Evolutionary conservation across 1,140 invertebrate genomes (phyloP).

Genomic region (Heliothis virescens): DNA sequence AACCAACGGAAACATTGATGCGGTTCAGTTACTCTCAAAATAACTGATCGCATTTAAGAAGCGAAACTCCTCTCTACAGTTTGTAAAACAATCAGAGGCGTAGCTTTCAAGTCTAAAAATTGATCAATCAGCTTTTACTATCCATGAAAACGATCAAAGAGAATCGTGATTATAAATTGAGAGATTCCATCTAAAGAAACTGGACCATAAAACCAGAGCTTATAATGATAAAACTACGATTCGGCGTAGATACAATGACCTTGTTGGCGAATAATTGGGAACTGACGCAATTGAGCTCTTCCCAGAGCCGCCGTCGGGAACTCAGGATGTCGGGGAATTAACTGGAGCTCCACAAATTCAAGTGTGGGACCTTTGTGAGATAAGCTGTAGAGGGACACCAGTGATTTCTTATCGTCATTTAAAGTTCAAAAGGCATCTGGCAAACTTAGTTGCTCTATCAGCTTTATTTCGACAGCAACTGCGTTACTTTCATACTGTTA

Average conservation of each 20-base stretch:
- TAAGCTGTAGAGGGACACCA: background rate
- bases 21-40: slow-evolving; percentile 33
- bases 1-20: background rate
- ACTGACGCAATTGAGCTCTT: slow-evolving; percentile 67
- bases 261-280: slow-evolving; percentile 69
- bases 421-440: slow-evolving; percentile 16
- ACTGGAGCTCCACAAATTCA: slow-evolving; percentile 21
- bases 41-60: slow-evolving; percentile 26
- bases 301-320: slow-evolving; percentile 51
- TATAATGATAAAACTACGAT: slow-evolving; percentile 28
- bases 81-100: slow-evolving; percentile 18
- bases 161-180: slow-evolving; percentile 37
- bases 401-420: slow-evolving; percentile 12
- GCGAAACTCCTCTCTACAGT: slow-evolving; percentile 11
- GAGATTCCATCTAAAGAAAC: slow-evolving; percentile 30
- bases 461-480: background rate
- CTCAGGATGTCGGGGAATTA: slow-evolving; percentile 44
- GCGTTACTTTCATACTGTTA: too few species aligned
- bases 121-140: slow-evolving; percentile 27
- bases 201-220: slow-evolving; percentile 43
- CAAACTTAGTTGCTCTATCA: background rate
- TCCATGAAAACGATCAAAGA: slow-evolving; percentile 38
- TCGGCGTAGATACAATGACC: slow-evolving; percentile 57
- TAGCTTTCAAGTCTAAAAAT: slow-evolving; percentile 36
- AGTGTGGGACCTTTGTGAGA: slow-evolving; percentile 20